phyloP scores from a whole-genome alignment of 2,888 invertebrate genomes.

The Dolomedes plantarius region DNA sequence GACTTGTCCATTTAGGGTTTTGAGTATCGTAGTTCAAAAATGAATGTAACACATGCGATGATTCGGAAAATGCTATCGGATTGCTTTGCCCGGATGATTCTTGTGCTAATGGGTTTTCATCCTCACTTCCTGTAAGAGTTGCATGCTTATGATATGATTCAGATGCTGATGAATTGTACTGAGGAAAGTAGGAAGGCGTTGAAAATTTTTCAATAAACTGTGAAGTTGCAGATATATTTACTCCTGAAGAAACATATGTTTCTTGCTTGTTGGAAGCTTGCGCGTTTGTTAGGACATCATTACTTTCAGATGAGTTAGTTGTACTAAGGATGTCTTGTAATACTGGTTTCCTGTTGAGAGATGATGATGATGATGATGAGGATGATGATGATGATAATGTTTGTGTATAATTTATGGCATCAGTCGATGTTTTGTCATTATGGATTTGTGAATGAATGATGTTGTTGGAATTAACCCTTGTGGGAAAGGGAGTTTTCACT shows the following conservation, averaged over 20 bases:
- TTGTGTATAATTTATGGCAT: not conserved
- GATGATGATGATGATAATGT: not conserved
- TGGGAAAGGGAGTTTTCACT: not conserved
- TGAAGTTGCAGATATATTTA: too few relatives aligned
- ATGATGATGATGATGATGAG: not conserved
- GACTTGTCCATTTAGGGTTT: slow-evolving; percentile 35
- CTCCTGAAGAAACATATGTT: not conserved
- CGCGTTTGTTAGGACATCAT: too few relatives aligned
- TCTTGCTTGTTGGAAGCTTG: not conserved
- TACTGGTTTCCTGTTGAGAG: not conserved
- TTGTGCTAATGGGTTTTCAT: too few relatives aligned
- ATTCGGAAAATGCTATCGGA: too few relatives aligned
- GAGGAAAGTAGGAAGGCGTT: too few relatives aligned
- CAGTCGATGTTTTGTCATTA: not conserved
- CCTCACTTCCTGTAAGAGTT: too few relatives aligned
- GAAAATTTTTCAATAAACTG: too few relatives aligned
- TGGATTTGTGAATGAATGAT: slow-evolving; percentile 20
- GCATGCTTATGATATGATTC: too few relatives aligned
- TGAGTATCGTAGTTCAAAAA: not conserved
- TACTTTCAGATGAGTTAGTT: too few relatives aligned
- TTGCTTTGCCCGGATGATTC: too few relatives aligned
- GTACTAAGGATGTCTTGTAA: not conserved
- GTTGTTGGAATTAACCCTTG: slow-evolving; percentile 18
- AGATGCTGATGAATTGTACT: not conserved
- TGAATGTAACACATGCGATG: too few relatives aligned